phyloP scores from a whole-genome alignment of 2,113 vertebrate genomes.

The Chunga burmeisteri region DNA sequence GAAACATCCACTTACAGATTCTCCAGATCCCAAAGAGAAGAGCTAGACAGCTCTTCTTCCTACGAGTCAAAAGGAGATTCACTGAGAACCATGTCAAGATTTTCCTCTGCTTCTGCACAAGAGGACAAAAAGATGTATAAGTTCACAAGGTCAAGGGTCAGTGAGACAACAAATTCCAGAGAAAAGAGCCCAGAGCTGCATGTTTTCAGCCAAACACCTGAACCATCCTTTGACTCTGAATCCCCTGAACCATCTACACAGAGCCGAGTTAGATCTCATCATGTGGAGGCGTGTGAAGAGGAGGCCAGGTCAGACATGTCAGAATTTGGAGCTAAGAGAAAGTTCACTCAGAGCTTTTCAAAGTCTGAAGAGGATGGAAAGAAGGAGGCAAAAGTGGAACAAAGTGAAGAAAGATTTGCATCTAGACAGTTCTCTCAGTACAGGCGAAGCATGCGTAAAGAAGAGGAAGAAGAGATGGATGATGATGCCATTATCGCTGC shows the following conservation, averaged over 20 bases:
- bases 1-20: constrained; percentile 80
- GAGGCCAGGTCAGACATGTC: constrained; percentile 63
- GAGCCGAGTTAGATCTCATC: constrained; percentile 46
- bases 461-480: constrained; percentile 77
- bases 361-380: constrained; percentile 72
- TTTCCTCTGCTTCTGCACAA: constrained; percentile 68
- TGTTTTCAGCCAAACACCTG: constrained; percentile 53
- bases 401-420: constrained; percentile 73
- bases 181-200: constrained; percentile 72
- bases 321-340: constrained; percentile 79
- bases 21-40: constrained; percentile 73
- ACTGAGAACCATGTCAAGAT: constrained; percentile 66
- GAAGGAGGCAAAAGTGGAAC: constrained; percentile 66
- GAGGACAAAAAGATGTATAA: constrained; percentile 62
- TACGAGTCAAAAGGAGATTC: constrained; percentile 62
- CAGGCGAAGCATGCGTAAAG: constrained; percentile 50
- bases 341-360: constrained; percentile 76
- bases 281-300: constrained; percentile 63
- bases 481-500: constrained; percentile 88
- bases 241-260: constrained; percentile 45
- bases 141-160: constrained; percentile 68
- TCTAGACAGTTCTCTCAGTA: constrained; percentile 60
- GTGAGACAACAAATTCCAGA: constrained; percentile 56
- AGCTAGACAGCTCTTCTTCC: constrained; percentile 62
- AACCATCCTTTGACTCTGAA: constrained; percentile 59